These are phyloP conservation scores for Pyrocephalus nanus DNA, from an alignment of 2,797 vertebrate genomes.

Conservation along the genomic window DNA sequence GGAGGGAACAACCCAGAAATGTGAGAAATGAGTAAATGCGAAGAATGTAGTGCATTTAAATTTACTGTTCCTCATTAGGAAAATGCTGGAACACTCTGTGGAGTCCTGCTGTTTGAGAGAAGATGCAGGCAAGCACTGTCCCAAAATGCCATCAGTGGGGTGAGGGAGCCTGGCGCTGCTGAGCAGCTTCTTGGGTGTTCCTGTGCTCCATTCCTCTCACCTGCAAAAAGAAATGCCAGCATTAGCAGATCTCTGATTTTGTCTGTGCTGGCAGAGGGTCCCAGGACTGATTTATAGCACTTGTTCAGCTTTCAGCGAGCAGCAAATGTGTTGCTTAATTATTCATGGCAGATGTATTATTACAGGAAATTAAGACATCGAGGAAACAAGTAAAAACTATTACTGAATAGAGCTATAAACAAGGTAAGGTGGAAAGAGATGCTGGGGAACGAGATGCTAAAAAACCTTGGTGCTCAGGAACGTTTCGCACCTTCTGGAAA, in stretches of 20 bases:
- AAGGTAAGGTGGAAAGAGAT: slow-evolving; percentile 39
- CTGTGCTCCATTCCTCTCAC: not conserved
- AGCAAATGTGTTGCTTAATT: slow-evolving; percentile 76
- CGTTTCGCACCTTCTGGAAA: not conserved
- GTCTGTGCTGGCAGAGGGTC: slow-evolving; percentile 56
- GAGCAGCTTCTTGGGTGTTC: not conserved
- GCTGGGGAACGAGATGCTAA: not conserved
- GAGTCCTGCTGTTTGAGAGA: not conserved
- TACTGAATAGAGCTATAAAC: slow-evolving; percentile 67
- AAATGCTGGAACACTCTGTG: not conserved
- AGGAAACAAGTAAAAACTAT: slow-evolving; percentile 72
- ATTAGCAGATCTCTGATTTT: slow-evolving; percentile 37
- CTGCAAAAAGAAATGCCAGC: not conserved
- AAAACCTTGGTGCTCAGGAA: not conserved
- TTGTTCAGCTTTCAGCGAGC: slow-evolving; percentile 71
- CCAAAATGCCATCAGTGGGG: not conserved
- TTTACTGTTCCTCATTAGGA: not conserved
- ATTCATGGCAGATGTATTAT: slow-evolving; percentile 79
- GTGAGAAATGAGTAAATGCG: not conserved
- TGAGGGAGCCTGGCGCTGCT: not conserved
- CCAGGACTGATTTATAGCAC: slow-evolving; percentile 72
- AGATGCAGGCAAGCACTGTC: not conserved
- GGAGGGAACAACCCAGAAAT: not conserved
- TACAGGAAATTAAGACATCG: slow-evolving; percentile 75
- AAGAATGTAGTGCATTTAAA: not conserved